A percentile compares a stretch with the other conserved stretches of the same genome.
phyloP scores from a whole-genome alignment of 2,113 vertebrate species.

The Embiotoca jacksoni region DNA sequence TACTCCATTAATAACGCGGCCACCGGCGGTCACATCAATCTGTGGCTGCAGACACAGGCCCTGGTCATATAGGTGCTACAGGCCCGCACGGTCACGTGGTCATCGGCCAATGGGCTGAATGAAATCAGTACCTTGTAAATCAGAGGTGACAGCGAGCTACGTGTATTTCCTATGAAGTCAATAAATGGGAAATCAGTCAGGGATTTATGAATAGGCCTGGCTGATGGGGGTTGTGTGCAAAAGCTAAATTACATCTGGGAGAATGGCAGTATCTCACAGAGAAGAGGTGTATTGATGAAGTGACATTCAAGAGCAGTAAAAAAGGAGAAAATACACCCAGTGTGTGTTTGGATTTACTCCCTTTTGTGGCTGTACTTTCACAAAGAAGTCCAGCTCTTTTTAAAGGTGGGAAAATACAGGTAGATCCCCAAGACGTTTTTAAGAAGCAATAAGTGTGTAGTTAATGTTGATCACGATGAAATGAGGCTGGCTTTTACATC shows the following conservation, averaged over 20 bases:
- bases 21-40: conserved; percentile 67
- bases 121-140: conserved; percentile 54
- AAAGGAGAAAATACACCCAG: not conserved
- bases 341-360: no score
- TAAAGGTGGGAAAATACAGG: conserved; percentile 13
- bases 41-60: conserved; percentile 48
- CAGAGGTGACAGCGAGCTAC: conserved; percentile 28
- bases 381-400: not conserved
- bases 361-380: not conserved
- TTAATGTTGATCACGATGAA: conserved; percentile 23
- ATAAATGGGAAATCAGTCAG: conserved; percentile 39
- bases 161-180: conserved; percentile 55
- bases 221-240: conserved; percentile 8
- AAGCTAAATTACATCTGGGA: conserved; percentile 20
- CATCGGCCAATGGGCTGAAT: conserved; percentile 48
- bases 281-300: not conserved
- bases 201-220: conserved; percentile 43
- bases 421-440: not conserved
- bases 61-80: conserved; percentile 35
- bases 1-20: conserved; percentile 75
- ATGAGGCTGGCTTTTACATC: conserved; percentile 55
- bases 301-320: conserved; percentile 1
- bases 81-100: conserved; percentile 46
- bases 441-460: not conserved
- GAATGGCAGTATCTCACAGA: conserved; percentile 1